Conservation (phyloP, 2,113 vertebrate species). For the Callopanchax toddi region DNA sequence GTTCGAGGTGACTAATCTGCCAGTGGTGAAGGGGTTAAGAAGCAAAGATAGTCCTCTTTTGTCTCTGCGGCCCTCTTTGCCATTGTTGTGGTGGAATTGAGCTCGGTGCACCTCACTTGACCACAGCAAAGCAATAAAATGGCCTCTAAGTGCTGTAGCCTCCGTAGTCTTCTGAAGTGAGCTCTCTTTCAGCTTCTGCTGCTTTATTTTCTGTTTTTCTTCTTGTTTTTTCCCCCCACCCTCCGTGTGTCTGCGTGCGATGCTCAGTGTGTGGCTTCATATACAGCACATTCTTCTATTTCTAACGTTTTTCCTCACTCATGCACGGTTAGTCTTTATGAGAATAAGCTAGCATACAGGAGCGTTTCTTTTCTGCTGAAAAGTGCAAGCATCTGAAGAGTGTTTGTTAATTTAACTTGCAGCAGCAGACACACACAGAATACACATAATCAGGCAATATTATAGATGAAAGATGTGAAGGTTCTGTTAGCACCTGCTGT, state of each 20-base stretch:
- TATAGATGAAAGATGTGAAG: conserved; percentile 1
- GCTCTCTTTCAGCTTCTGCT: conserved; percentile 60
- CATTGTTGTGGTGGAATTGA: conserved; percentile 84
- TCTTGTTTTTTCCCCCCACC: too few relatives aligned
- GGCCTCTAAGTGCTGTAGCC: conserved; percentile 80
- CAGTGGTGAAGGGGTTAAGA: conserved; percentile 79
- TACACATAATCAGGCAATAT: conserved; percentile 11
- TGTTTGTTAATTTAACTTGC: conserved; percentile 10
- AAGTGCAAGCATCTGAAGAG: not conserved
- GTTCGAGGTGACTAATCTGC: conserved; percentile 53
- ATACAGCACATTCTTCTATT: not conserved
- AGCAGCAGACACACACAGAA: not conserved
- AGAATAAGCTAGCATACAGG: not conserved
- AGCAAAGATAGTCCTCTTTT: conserved; percentile 81
- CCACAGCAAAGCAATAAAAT: conserved; percentile 85
- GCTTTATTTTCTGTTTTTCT: conserved; percentile 40
- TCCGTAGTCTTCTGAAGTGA: conserved; percentile 74
- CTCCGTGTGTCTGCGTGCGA: conserved; percentile 18
- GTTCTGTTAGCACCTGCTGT: conserved; percentile 10
- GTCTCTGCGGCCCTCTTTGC: conserved; percentile 81
- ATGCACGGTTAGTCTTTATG: not conserved
- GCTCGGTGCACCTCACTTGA: conserved; percentile 85
- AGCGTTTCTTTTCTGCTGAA: not conserved
- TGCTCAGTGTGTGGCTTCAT: not conserved
- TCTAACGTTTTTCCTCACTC: conserved; percentile 1